These are phyloP conservation scores for Aphidius colemani DNA, from an alignment of 2,888 invertebrate species.

Conservation along the genomic window DNA sequence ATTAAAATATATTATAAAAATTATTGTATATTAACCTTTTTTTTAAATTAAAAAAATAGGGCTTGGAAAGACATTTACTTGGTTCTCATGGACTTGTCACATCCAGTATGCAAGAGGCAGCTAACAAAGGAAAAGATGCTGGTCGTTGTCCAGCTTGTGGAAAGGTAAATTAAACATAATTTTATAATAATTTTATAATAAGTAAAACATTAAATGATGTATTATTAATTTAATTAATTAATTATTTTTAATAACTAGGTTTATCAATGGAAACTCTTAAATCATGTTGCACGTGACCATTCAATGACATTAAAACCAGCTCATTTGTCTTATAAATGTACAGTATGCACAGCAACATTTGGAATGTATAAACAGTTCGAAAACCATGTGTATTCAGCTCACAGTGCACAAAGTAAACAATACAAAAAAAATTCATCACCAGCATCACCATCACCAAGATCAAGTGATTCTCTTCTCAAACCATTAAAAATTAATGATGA, in stretches of 20 bases:
- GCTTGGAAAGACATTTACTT: conserved; percentile 90
- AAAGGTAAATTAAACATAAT: conserved; percentile 67
- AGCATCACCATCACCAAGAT: conserved; percentile 58
- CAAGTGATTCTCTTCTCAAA: conserved; percentile 72
- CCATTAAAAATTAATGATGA: conserved; percentile 87
- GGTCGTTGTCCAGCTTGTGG: conserved; percentile 95
- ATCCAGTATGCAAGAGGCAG: conserved; percentile 94
- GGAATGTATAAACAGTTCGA: conserved; percentile 95
- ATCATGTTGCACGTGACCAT: conserved; percentile 91
- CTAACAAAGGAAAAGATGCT: conserved; percentile 92
- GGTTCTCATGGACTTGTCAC: conserved; percentile 95
- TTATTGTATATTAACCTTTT: conserved; percentile 7
- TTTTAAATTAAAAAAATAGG: conserved; percentile 65
- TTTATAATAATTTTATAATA: background rate
- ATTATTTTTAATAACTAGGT: conserved; percentile 66
- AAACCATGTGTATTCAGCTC: conserved; percentile 91
- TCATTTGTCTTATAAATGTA: conserved; percentile 92
- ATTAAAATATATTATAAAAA: background rate
- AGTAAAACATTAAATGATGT: background rate
- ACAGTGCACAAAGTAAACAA: conserved; percentile 88
- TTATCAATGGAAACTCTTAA: conserved; percentile 90
- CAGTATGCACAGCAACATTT: conserved; percentile 92
- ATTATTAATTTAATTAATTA: conserved; percentile 4
- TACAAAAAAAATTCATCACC: conserved; percentile 69
- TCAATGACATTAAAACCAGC: conserved; percentile 90